Conservation (phyloP, 2,113 vertebrate species). For the Aphelocoma coerulescens region DNA sequence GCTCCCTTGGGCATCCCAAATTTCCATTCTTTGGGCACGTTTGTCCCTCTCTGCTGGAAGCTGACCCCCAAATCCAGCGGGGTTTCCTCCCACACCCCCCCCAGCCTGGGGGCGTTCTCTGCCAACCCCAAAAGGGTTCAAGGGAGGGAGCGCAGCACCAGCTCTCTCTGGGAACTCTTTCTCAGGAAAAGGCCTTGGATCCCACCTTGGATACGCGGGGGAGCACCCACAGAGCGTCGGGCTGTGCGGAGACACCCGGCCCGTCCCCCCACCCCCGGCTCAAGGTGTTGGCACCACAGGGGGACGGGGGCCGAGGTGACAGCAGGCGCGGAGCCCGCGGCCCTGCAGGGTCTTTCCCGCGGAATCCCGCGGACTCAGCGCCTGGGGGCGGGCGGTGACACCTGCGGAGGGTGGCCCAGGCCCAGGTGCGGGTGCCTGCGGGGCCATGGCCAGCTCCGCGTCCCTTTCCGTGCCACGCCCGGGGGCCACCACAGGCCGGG, state of each 20-base stretch:
- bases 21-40: neutral
- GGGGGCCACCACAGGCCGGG: no score
- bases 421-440: neutral
- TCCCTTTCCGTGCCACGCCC: no score
- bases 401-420: rapidly evolving
- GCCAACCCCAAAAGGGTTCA: neutral
- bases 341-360: rapidly evolving
- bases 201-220: neutral
- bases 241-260: neutral
- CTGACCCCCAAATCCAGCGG: no score
- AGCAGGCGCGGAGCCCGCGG: neutral
- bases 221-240: neutral
- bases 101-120: neutral
- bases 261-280: neutral
- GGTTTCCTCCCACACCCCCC: neutral
- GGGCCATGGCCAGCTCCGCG: neutral
- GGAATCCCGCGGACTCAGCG: rapidly evolving
- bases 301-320: no score
- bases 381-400: neutral
- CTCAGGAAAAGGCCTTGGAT: neutral
- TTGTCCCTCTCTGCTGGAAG: neutral
- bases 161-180: neutral
- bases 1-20: neutral
- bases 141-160: no score
- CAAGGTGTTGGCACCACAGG: rapidly evolving